Conservation (phyloP, 1,140 invertebrate genomes). For the Meloidogyne floridensis region DNA sequence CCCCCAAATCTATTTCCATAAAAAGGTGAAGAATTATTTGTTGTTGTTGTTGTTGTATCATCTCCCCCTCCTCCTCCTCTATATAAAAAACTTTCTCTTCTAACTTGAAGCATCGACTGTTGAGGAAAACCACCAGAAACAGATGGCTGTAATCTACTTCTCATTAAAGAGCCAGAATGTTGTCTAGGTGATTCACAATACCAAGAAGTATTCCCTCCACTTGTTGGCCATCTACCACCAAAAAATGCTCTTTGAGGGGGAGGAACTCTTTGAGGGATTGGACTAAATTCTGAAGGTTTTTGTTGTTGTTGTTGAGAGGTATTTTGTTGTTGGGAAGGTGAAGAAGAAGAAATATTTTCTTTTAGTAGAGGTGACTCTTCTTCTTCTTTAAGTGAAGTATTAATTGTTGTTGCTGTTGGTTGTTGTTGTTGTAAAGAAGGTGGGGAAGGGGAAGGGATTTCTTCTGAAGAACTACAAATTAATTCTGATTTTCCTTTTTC, state of each 20-base stretch:
- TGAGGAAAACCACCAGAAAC: neutral
- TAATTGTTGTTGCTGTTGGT: too few species aligned
- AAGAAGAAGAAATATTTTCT: too few species aligned
- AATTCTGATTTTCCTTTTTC: neutral
- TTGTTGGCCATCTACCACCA: neutral
- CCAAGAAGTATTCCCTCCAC: constrained; percentile 8
- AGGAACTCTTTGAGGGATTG: neutral
- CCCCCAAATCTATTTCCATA: neutral
- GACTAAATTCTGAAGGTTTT: neutral
- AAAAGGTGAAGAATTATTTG: neutral
- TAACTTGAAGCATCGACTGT: constrained; percentile 35
- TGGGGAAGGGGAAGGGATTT: too few species aligned
- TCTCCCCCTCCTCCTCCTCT: constrained; percentile 29
- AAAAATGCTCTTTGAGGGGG: neutral
- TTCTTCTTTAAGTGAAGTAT: neutral
- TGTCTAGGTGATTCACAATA: constrained; percentile 3
- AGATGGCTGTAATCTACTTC: constrained; percentile 22
- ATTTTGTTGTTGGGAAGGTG: neutral
- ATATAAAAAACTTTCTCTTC: constrained; percentile 61
- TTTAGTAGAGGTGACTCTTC: neutral
- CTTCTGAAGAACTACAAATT: too few species aligned
- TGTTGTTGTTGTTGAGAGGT: neutral
- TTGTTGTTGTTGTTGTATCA: neutral
- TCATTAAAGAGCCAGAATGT: constrained; percentile 1
- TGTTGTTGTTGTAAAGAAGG: too few species aligned